Percentiles rank a stretch among this genome's conserved stretches.
phyloP scores from a whole-genome alignment of 1,140 invertebrate species.

The Drosophila simulans region DNA sequence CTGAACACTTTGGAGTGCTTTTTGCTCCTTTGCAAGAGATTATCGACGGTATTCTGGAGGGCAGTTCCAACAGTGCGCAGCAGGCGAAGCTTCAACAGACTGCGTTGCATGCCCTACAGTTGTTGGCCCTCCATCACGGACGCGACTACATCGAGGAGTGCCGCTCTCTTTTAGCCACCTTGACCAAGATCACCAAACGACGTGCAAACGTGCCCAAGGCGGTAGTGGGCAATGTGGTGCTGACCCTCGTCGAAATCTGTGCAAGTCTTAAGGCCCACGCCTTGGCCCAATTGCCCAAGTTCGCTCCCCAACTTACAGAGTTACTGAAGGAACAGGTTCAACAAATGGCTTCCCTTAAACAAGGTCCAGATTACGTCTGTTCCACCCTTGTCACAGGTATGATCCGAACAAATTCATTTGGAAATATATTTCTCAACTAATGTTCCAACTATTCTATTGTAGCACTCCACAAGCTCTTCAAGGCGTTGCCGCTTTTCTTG shows the following conservation, averaged over 20 bases:
- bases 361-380: constrained; percentile 85
- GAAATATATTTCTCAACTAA: not conserved
- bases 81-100: constrained; percentile 91
- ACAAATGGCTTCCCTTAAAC: constrained; percentile 84
- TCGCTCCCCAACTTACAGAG: constrained; percentile 91
- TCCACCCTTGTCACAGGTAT: constrained; percentile 88
- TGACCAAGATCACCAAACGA: constrained; percentile 87
- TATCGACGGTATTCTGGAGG: constrained; percentile 86
- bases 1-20: constrained; percentile 86
- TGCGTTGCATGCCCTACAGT: constrained; percentile 92
- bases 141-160: constrained; percentile 88
- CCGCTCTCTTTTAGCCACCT: constrained; percentile 87
- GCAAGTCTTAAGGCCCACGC: constrained; percentile 90
- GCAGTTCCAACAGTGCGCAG: constrained; percentile 85
- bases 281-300: constrained; percentile 89
- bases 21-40: constrained; percentile 88
- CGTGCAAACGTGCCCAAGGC: constrained; percentile 88
- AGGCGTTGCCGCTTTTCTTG: constrained; percentile 91
- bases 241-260: constrained; percentile 93
- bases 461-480: constrained; percentile 91
- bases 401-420: not conserved
- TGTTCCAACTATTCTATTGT: not conserved
- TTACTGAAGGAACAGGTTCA: constrained; percentile 86
- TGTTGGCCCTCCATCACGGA: constrained; percentile 90
- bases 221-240: constrained; percentile 89